Base-by-base conservation (phyloP, 2,888 invertebrate genomes). In the Platypus cylindrus region DNA sequence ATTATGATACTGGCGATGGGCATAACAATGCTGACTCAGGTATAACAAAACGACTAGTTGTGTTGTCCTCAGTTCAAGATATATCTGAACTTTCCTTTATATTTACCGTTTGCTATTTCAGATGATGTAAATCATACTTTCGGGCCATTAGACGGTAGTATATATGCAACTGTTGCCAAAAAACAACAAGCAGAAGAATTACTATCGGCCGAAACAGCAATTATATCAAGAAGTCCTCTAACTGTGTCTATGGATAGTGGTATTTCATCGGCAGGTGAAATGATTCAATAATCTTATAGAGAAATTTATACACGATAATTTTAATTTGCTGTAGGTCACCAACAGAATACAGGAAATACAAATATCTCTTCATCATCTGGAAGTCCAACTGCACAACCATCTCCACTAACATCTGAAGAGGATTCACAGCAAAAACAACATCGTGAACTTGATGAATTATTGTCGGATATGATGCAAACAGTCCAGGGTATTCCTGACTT, bases 221-320 rank as follows among this genome's bases (percentile, higher is more conserved):
- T n/a, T n/a, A n/a, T n/a, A n/a, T n/a, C n/a, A n/a, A n/a, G n/a
- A n/a, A 78, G 79, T 55, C 78, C 80, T 52, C 74, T 83, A 63
- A 82, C 82, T 54, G 80, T 84, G 60, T 87, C 86, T 63, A 83
- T 86, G 79, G 87, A 87, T 71, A 86, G 85, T 51, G 87, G 87
- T 52, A 87, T 87, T 53, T 84, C 84, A 54, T 82, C 83, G 40
- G 76, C 76, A 63, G 76, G 76, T 53, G 45, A 49, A 17, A 11
- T 16, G 20, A 2, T 31, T 8, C 15, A 35, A 12, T 13, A 11
- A 13, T 25, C n/a, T 29, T 9, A 17, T 20, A 2, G 9, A 29
- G 9, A 16, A 2, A 24, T 9, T 11, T n/a, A 11, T 24, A 20
- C 20, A 20, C 8, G 20, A 5, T 5, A 20, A 25, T 25, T 25